Evolutionary conservation across 2,888 invertebrate genomes (phyloP), one percentile per base, ranked within the genome.

Genomic region (Ptycholaimellus sp.): DNA sequence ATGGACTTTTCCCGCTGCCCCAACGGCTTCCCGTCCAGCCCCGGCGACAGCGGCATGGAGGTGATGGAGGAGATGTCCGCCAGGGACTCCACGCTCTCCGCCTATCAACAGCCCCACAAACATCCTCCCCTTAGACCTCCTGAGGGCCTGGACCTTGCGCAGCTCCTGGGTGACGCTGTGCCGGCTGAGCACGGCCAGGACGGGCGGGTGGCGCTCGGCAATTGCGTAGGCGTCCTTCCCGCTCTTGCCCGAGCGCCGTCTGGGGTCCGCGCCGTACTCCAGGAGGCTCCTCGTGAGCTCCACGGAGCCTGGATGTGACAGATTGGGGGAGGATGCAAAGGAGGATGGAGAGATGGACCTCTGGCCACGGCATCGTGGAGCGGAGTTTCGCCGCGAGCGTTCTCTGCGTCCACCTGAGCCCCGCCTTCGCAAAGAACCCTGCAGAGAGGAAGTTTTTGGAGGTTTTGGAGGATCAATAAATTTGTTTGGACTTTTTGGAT

Each of bases 351-450:
- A n/a, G n/a, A n/a, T n/a, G n/a, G n/a, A n/a, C n/a, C n/a, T n/a
- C n/a, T n/a, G n/a, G n/a, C 60, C 2, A 71, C 66, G 28, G 71
- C 71, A 51, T 72, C 71, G 46, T 71, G 70, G 29, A 72, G 53
- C 2, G 72, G 69, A 2, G 70, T 70, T 19, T 67, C 67, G 3
- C 70, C 70, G 46, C 65, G 64, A 7, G 61, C 60, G 56, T 71
- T 72, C 42, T 64, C 58, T 23, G 63, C 58, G 56, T 70, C 69
- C 13, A 69, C 64, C 47, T 67, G 60, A 2, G 70, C 69, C 36
- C 70, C 70, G 43, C 67, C 60, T 31, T 68, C 71, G 51, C 51
- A 28, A 17, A 53, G 41, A 2, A 51, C 43, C 27, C 51, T 52
- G 37, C 36, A 40, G 34, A 18, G 2, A 19, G 16, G 14, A n/a